Percentiles rank a stretch among this genome's conserved stretches.
Conservation (phyloP, 2,113 vertebrate genomes). For the Argyrosomus japonicus region DNA sequence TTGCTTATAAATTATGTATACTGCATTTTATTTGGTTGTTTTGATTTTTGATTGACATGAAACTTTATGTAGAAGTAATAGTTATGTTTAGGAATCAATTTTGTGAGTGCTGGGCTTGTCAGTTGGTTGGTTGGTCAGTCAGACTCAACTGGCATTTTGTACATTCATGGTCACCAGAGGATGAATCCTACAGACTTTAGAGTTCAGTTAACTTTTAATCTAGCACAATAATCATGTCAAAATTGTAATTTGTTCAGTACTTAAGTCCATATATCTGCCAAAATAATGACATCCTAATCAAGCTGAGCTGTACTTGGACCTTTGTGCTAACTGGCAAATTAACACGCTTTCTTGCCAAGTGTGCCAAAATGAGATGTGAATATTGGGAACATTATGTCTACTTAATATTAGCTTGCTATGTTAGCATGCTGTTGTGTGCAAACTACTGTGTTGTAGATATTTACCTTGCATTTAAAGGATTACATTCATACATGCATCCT, state of each 20-base stretch:
- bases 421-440: not conserved
- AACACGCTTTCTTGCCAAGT: not conserved
- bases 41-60: not conserved
- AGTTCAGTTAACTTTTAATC: too few species aligned
- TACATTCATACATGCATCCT: not conserved
- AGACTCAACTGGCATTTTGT: not conserved
- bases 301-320: not conserved
- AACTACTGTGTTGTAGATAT: not conserved
- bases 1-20: not conserved
- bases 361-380: not conserved
- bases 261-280: not conserved
- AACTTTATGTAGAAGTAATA: not conserved
- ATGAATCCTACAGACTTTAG: too few species aligned
- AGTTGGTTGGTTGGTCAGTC: not conserved
- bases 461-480: not conserved
- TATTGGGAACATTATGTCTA: not conserved
- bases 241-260: too few species aligned
- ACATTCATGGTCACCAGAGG: not conserved
- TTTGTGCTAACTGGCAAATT: not conserved
- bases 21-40: not conserved
- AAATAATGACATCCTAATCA: not conserved
- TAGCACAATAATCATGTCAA: too few species aligned
- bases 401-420: not conserved
- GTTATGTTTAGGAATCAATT: not conserved
- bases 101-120: not conserved